Base-by-base conservation (phyloP, 2,888 invertebrate genomes). In the Parelbella ahira region DNA sequence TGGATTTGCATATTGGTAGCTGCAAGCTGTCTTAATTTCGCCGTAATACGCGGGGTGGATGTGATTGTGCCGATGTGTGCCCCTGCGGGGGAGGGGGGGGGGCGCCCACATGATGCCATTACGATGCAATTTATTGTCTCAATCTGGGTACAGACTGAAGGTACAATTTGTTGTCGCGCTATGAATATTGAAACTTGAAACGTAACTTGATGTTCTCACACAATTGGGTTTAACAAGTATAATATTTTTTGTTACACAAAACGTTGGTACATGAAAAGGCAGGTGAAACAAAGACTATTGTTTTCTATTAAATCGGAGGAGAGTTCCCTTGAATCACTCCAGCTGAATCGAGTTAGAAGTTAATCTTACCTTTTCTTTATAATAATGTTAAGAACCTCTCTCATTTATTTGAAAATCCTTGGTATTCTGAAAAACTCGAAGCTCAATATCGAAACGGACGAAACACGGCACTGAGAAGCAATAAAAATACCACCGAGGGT, bases 21-120 rank as follows among this genome's bases (percentile, higher is more conserved):
- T 50, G 69, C 77, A 77, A 76, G 76, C 79, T 79, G 79, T 83
- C 86, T 84, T 84, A 83, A 84, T 86, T 84, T 81, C 54, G 60
- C 50, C 63, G 69, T 79, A 80, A 81, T 73, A 66, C 66, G 73
- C 62, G 19, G 38, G 39, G 39, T 25, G 33, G 39, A 33, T 41
- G 41, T 33, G 41, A 41, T 41, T 41, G 33, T 25, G 30, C 18
- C 19, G 39, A 19, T 19, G 36, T 37, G 12, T 12, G 58, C 58
- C 56, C 54, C 45, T 54, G 43, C 37, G 38, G 20, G 28, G 9
- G 38, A 49, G 48, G 50, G 33, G 11, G 19, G 9, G 45, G 47
- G 52, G 65, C 63, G 62, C 72, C 68, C 76, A 77, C 72, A 75
- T 80, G 78, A 69, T 65, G 71, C 66, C 55, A 51, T 72, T 67